These are phyloP conservation scores for Zoanthus sansibaricus DNA, from an alignment of 92 coral and sea anemone species.

Conservation along the genomic window DNA sequence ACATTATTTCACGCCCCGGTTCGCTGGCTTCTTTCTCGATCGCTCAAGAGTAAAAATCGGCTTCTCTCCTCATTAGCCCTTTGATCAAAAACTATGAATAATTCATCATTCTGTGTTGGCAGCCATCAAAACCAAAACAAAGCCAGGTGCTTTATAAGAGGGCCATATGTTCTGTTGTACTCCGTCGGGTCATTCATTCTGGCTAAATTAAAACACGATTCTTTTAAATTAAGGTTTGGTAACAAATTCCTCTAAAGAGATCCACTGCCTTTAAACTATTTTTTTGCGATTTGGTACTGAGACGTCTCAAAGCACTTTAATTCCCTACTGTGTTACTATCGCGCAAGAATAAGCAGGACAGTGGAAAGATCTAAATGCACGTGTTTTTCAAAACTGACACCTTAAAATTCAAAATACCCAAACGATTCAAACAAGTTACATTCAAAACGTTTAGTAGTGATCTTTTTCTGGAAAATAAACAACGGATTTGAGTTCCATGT, in stretches of 20 bases:
- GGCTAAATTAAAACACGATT: background rate
- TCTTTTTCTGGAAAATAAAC: background rate
- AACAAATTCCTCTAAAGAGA: background rate
- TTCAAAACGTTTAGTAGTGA: background rate
- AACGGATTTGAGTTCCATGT: background rate
- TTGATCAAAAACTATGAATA: constrained; percentile 48
- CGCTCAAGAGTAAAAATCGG: constrained; percentile 48
- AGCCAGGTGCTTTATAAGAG: constrained; percentile 29
- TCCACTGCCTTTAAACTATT: background rate
- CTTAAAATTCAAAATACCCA: background rate
- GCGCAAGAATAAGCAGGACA: background rate
- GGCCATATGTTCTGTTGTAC: constrained; percentile 30
- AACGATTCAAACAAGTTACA: background rate
- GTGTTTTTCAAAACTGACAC: background rate
- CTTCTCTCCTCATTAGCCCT: constrained; percentile 50
- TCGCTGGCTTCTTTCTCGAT: constrained; percentile 38
- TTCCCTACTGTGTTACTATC: background rate
- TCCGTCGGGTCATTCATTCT: background rate
- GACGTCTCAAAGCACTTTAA: background rate
- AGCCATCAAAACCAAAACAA: constrained; percentile 23
- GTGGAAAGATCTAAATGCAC: background rate
- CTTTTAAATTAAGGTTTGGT: constrained; percentile 5
- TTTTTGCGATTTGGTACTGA: background rate
- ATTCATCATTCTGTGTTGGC: constrained; percentile 22
- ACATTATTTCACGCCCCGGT: constrained; percentile 36